A percentile compares a stretch with the other conserved stretches of the same genome.
These are phyloP conservation scores for Trypoxylon attenuatum DNA, from an alignment of 2,888 invertebrate genomes.

Conservation along the genomic window DNA sequence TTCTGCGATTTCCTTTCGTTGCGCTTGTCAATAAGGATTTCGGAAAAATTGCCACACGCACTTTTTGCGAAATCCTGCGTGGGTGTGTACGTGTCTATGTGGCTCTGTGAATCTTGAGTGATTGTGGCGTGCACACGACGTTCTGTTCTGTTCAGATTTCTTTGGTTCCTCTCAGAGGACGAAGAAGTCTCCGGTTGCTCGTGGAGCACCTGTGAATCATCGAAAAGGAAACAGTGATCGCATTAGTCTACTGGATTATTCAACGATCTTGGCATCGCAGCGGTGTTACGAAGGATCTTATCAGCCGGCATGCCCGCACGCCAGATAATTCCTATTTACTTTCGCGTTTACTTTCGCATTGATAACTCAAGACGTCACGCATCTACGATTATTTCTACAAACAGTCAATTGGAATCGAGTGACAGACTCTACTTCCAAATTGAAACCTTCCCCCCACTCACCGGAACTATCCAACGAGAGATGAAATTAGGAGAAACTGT, in stretches of 20 bases:
- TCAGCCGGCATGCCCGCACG: neutral
- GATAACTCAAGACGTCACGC: neutral
- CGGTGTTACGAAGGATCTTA: neutral
- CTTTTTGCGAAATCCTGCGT: conserved; percentile 31
- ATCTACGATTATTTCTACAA: neutral
- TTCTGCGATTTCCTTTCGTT: neutral
- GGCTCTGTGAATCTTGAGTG: conserved; percentile 22
- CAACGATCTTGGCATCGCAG: neutral
- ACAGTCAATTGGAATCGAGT: neutral
- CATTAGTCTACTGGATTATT: neutral
- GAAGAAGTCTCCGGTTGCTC: no score
- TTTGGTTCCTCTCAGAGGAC: neutral
- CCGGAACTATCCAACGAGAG: no score
- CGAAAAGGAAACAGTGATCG: neutral
- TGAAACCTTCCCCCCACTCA: no score
- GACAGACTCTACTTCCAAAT: neutral
- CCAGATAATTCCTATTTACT: neutral
- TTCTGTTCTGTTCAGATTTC: neutral
- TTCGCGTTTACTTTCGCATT: no score
- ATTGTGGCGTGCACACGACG: conserved; percentile 15
- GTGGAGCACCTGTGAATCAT: neutral
- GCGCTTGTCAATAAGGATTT: neutral
- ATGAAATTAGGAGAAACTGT: no score
- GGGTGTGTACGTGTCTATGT: conserved; percentile 27
- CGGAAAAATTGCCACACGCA: neutral